A percentile compares a stretch with the other conserved stretches of the same genome.
phyloP scores from a whole-genome alignment of 2,888 invertebrate species.

The Sipha maydis region DNA sequence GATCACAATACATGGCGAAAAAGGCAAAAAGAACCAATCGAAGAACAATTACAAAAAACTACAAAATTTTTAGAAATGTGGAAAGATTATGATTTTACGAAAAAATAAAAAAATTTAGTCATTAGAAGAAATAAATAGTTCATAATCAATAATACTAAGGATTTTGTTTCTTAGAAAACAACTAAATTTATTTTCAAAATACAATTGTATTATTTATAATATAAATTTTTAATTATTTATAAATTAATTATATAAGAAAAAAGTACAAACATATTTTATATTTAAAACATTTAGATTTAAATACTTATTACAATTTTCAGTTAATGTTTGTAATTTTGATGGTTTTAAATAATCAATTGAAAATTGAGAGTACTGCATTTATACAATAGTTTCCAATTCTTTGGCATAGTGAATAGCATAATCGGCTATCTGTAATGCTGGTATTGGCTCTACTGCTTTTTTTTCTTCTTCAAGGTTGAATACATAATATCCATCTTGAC shows the following conservation, averaged over 20 bases:
- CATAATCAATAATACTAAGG: background rate
- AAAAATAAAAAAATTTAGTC: slow-evolving; percentile 65
- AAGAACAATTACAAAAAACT: slow-evolving; percentile 80
- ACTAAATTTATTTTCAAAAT: background rate
- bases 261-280: slow-evolving; percentile 4
- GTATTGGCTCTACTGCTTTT: slow-evolving; percentile 81
- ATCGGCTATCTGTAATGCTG: slow-evolving; percentile 89
- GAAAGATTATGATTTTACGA: slow-evolving; percentile 75
- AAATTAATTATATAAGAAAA: slow-evolving; percentile 11
- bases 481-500: slow-evolving; percentile 81
- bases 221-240: slow-evolving; percentile 25
- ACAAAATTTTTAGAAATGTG: slow-evolving; percentile 78
- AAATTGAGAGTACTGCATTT: slow-evolving; percentile 67
- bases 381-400: slow-evolving; percentile 99
- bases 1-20: slow-evolving; percentile 88
- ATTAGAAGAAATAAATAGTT: background rate
- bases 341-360: background rate
- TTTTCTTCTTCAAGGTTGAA: slow-evolving; percentile 80
- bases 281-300: slow-evolving; percentile 15
- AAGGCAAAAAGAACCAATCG: slow-evolving; percentile 79
- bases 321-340: slow-evolving; percentile 26
- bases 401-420: slow-evolving; percentile 96
- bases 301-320: background rate
- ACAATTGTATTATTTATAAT: background rate
- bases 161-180: background rate